A percentile compares a stretch with the other conserved stretches of the same genome.
phyloP scores from a whole-genome alignment of 2,888 invertebrate species.

The Horisme vitalbata region DNA sequence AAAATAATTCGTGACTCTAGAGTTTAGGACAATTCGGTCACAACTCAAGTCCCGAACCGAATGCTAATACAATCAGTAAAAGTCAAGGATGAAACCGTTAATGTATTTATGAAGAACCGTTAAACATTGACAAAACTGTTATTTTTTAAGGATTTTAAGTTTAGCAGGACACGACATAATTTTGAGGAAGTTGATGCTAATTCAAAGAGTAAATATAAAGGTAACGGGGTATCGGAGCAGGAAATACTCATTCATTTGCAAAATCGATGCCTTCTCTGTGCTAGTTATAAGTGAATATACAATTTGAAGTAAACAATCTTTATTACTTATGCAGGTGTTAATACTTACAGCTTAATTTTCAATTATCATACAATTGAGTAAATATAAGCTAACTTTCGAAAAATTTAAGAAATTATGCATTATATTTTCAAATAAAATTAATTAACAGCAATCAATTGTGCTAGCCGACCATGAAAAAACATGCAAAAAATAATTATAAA shows the following conservation, averaged over 20 bases:
- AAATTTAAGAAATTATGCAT: too few relatives aligned
- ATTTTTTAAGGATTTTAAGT: conserved; percentile 41
- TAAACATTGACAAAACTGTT: conserved; percentile 41
- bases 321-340: too few relatives aligned
- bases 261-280: not conserved
- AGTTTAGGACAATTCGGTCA: conserved; percentile 55
- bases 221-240: conserved; percentile 10
- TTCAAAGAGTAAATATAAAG: conserved; percentile 16
- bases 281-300: too few relatives aligned
- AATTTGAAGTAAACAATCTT: too few relatives aligned
- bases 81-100: conserved; percentile 56
- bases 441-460: too few relatives aligned
- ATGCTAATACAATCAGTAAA: conserved; percentile 60
- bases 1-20: conserved; percentile 59
- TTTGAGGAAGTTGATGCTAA: conserved; percentile 33
- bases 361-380: too few relatives aligned
- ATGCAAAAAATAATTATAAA: too few relatives aligned
- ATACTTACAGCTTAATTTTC: too few relatives aligned
- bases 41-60: conserved; percentile 48
- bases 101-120: conserved; percentile 32
- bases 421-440: too few relatives aligned
- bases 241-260: conserved; percentile 10
- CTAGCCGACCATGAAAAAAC: too few relatives aligned
- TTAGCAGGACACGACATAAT: conserved; percentile 30
- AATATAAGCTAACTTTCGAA: too few relatives aligned